Evolutionary conservation across 2,888 invertebrate genomes (phyloP), one percentile per base, ranked within the genome.

Genomic region (Zaprionus bogoriensis): DNA sequence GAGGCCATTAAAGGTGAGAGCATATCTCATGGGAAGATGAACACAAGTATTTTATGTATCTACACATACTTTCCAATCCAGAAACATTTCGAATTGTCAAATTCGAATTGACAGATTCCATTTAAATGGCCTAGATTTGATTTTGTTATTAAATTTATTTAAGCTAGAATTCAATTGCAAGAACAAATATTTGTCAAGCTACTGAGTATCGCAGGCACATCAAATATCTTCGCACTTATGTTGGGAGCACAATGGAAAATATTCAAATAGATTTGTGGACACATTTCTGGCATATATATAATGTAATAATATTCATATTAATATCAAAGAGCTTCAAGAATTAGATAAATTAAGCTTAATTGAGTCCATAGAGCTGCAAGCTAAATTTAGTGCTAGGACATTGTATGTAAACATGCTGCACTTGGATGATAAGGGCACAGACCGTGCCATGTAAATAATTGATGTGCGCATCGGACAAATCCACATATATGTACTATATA

Each of bases 1-100:
- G 23, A 1, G 48, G 30, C 41, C 32, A 17, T 48, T 57, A 14
- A 12, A 51, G 41, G 42, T 46, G 10, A 22, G 10, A 32, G 22
- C 30, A 17, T 23, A n/a, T 32, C 6, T n/a, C n/a, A n/a, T n/a
- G n/a, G n/a, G n/a, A n/a, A n/a, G n/a, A n/a, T n/a, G 2, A 32
- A 32, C 6, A 32, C 14, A 12, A 17, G 17, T 36, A 17, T 36
- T 14, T 36, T 36, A 36, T 36, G 14, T 17, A 36, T 17, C 32
- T 17, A 36, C 7, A 27, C 27, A 27, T 27, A 9, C 27, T 12
- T 2, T 32, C 4, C 32, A 32, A 14, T 14, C 14, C 32, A n/a
- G 14, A 36, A 17, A 36, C 14, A n/a, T n/a, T n/a, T n/a, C n/a
- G n/a, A n/a, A n/a, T n/a, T 14, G 32, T 36, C 14, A 1, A 36